These are phyloP conservation scores for Heliangelus exortis DNA, from an alignment of 2,797 vertebrate genomes.

Conservation along the genomic window DNA sequence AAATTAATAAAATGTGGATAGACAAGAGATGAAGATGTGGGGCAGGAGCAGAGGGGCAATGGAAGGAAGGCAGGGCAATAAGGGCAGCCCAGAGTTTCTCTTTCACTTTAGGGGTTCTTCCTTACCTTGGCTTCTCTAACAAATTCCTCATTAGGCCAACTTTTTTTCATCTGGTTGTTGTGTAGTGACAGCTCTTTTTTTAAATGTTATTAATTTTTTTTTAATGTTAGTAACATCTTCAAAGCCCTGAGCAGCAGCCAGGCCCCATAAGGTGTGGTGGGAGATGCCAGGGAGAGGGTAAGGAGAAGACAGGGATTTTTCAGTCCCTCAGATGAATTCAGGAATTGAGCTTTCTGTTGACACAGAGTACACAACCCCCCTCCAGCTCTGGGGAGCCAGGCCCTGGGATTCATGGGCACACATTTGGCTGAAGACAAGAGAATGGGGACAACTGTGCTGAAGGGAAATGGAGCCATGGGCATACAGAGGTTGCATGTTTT, in stretches of 20 bases:
- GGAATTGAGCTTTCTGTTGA: background rate
- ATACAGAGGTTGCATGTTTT: background rate
- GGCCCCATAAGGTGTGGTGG: background rate
- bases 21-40: background rate
- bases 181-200: background rate
- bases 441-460: background rate
- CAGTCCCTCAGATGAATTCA: background rate
- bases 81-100: background rate
- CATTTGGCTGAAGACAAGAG: background rate
- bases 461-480: background rate
- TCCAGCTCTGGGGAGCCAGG: background rate
- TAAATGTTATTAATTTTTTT: conserved; percentile 5
- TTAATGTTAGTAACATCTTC: background rate
- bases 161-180: background rate
- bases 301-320: background rate
- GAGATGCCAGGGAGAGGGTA: background rate
- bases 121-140: background rate
- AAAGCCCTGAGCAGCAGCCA: background rate
- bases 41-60: background rate
- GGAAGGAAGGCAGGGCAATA: accelerated
- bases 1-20: background rate
- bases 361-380: background rate
- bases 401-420: background rate
- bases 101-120: background rate
- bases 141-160: background rate